Evolutionary conservation across 2,888 invertebrate species (phyloP).

Genomic region (Tuberolachnus salignus): DNA sequence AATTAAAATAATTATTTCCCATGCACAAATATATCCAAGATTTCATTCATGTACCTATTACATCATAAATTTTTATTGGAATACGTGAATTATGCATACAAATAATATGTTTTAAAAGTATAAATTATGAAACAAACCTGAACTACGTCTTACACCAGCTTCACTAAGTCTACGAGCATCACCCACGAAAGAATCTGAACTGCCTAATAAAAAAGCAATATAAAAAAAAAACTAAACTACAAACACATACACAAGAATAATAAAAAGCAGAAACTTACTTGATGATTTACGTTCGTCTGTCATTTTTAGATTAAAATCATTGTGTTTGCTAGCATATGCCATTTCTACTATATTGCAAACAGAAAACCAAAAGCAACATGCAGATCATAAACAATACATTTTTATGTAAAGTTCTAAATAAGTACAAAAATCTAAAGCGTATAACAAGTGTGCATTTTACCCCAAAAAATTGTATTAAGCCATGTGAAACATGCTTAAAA

Average conservation of each 20-base stretch:
- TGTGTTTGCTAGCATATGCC: slow-evolving; percentile 31
- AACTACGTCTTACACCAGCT: slow-evolving; percentile 76
- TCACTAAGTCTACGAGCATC: slow-evolving; percentile 76
- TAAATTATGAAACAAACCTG: slow-evolving; percentile 67
- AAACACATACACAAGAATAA: slow-evolving; percentile 2
- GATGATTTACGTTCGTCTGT: slow-evolving; percentile 58
- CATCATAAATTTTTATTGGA: background rate
- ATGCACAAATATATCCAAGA: background rate
- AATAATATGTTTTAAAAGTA: background rate
- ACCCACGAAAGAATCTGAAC: slow-evolving; percentile 72
- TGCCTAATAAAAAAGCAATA: slow-evolving; percentile 50
- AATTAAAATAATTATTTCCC: slow-evolving; percentile 49
- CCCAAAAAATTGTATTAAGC: background rate
- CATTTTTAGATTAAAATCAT: slow-evolving; percentile 27
- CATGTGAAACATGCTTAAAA: background rate
- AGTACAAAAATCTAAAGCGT: background rate
- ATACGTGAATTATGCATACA: background rate
- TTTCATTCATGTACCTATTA: background rate
- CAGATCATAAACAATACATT: slow-evolving; percentile 12
- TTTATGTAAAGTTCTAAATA: background rate
- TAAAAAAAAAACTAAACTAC: slow-evolving; percentile 41
- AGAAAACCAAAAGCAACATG: slow-evolving; percentile 39
- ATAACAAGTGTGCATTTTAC: background rate
- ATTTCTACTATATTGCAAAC: slow-evolving; percentile 33
- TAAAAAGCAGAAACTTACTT: slow-evolving; percentile 56